Evolutionary conservation across 2,888 invertebrate species (phyloP).

Genomic region (Eilema sororculum): DNA sequence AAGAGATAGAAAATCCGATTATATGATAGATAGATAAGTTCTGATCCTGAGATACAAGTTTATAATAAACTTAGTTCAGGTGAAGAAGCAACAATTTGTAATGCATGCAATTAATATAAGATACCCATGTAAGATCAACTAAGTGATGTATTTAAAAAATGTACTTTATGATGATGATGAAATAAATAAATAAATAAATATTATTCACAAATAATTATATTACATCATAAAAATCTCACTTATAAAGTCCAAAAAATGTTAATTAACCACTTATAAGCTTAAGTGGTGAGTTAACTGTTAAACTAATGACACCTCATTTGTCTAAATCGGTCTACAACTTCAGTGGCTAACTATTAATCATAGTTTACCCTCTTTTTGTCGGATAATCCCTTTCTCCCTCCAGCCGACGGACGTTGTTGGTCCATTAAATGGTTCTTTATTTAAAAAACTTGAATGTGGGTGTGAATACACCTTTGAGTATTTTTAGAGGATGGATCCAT

Average conservation of each 20-base stretch:
- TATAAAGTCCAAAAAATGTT: background rate
- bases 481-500: background rate
- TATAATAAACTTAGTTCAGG: no score
- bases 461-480: background rate
- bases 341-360: conserved; percentile 34
- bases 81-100: no score
- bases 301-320: conserved; percentile 42
- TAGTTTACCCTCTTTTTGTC: conserved; percentile 36
- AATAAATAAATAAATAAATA: no score
- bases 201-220: no score
- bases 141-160: no score
- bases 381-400: conserved; percentile 12
- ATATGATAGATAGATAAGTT: no score
- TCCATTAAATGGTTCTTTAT: conserved; percentile 9
- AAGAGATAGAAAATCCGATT: no score
- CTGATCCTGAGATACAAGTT: no score
- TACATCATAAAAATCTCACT: background rate
- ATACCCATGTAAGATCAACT: no score
- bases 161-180: no score
- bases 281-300: conserved; percentile 19
- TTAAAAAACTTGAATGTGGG: background rate
- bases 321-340: conserved; percentile 37
- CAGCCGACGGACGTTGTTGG: background rate
- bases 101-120: no score
- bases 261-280: conserved; percentile 21